Conservation (phyloP, 2,113 vertebrate genomes). For the Tyto alba region DNA sequence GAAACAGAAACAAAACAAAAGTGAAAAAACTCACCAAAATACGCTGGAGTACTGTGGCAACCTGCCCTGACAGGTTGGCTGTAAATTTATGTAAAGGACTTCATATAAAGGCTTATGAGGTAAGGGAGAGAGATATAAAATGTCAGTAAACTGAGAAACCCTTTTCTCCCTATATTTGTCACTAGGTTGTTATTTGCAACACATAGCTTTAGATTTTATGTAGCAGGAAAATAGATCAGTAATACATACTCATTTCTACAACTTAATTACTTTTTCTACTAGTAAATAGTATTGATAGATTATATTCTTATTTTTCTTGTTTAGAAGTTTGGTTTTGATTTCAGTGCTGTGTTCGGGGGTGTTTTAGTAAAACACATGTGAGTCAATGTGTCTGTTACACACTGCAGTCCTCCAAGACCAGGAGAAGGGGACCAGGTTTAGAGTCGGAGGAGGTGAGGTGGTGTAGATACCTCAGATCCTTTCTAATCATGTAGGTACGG, state of each 20-base stretch:
- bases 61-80: neutral
- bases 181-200: neutral
- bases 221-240: neutral
- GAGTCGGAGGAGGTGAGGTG: neutral
- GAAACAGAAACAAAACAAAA: neutral
- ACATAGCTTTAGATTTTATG: neutral
- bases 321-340: neutral
- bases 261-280: neutral
- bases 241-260: neutral
- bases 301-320: neutral
- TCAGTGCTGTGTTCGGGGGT: neutral
- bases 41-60: neutral
- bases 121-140: neutral
- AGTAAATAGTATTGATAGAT: neutral
- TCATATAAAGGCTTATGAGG: neutral
- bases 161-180: neutral
- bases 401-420: neutral
- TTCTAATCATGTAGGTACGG: neutral
- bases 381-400: neutral
- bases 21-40: neutral
- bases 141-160: neutral
- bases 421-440: neutral
- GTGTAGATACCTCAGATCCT: neutral
- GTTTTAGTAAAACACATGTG: neutral
- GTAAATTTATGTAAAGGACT: too few species aligned